Evolutionary conservation across 2,888 invertebrate species (phyloP), one percentile per base, ranked within the genome.

Genomic region (Heliconius ethilla): DNA sequence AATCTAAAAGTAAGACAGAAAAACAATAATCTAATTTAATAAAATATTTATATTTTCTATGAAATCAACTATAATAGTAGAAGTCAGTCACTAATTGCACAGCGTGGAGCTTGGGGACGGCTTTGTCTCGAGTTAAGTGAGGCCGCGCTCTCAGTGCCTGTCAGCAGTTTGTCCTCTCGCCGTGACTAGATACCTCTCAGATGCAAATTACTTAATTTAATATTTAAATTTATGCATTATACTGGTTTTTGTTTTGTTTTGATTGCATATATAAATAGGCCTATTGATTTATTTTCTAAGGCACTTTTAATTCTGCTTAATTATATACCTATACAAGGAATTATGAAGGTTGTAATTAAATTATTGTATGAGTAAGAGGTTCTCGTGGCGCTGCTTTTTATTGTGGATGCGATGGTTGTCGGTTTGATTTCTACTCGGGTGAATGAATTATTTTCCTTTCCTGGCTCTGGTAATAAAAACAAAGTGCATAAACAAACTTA

Each of bases 81-180:
- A 29, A 29, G 33, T 37, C 51, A 72, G 72, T 72, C 72, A 59
- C 72, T 72, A 72, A 72, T 72, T 72, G 72, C 72, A 15, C 18
- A 72, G 72, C 59, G 55, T 22, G 33, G 33, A 59, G 72, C n/a
- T 25, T 1, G 33, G 55, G 45, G 72, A n/a, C 59, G 59, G 72
- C 72, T 72, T 72, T 72, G 72, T 72, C 72, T 72, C 59, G 33
- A 72, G 72, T 72, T 70, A 72, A 59, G 55, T 59, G 72, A 72
- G 55, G 59, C 72, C 59, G 59, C n/a, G 59, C 72, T 69, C 69
- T 69, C 40, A 37, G 59, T 13, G 69, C 22, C 59, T 72, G 72
- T 72, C 72, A 72, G 72, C 72, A 72, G 72, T 59, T 72, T 72
- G 59, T 72, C 72, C 33, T 59, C 72, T 59, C 6, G 33, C 69